These are phyloP conservation scores for Platysternon megacephalum DNA, from an alignment of 2,113 vertebrate species.

Conservation along the genomic window DNA sequence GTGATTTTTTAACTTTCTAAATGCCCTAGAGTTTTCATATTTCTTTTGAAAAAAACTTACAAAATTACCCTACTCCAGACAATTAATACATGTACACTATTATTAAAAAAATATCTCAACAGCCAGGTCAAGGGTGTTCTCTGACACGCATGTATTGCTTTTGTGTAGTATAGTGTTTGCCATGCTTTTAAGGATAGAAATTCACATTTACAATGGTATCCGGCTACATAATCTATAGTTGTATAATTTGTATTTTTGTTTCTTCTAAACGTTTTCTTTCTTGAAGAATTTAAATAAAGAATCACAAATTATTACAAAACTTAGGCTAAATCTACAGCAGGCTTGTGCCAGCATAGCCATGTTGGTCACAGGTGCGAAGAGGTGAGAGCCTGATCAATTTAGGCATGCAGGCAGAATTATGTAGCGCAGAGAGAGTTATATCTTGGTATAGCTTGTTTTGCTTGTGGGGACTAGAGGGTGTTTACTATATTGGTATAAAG, in stretches of 20 bases:
- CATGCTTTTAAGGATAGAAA: not conserved
- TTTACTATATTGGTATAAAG: not conserved
- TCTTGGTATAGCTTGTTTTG: too few relatives aligned
- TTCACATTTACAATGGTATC: not conserved
- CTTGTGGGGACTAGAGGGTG: too few relatives aligned
- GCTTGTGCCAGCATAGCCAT: too few relatives aligned
- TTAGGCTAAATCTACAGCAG: too few relatives aligned
- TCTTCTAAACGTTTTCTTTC: not conserved
- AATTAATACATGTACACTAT: rapidly evolving
- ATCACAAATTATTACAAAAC: too few relatives aligned
- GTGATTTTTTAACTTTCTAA: not conserved
- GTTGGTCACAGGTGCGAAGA: too few relatives aligned
- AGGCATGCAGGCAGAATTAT: too few relatives aligned
- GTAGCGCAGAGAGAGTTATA: too few relatives aligned
- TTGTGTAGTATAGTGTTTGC: rapidly evolving
- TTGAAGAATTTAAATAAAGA: not conserved
- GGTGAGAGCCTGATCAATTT: too few relatives aligned
- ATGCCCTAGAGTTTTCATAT: not conserved
- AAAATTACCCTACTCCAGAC: not conserved
- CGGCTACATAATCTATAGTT: rapidly evolving
- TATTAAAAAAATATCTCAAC: not conserved
- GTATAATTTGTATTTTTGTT: not conserved
- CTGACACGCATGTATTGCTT: not conserved
- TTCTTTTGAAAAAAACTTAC: not conserved
- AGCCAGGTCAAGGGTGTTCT: not conserved